phyloP scores from a whole-genome alignment of 2,888 invertebrate species.

The Melipona bicolor region DNA sequence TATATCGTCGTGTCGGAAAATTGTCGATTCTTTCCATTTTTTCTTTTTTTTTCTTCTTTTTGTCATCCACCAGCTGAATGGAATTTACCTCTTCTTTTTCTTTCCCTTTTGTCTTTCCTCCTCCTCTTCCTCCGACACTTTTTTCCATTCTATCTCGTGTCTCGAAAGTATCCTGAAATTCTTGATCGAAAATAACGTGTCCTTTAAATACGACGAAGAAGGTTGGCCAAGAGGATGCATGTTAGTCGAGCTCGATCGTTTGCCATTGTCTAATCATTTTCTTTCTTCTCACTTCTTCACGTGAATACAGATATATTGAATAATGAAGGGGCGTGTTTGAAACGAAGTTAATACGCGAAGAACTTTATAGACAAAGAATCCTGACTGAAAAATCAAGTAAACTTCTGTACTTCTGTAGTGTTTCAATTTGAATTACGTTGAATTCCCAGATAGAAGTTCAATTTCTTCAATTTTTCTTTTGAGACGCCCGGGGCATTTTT shows the following conservation, averaged over 20 bases:
- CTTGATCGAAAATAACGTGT: slow-evolving; percentile 17
- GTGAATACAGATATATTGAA: rapidly evolving
- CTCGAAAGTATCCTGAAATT: not conserved
- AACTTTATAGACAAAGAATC: not conserved
- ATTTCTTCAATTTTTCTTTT: no score
- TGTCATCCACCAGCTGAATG: not conserved
- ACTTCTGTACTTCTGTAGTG: not conserved
- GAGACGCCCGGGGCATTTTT: no score
- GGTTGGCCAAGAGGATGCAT: not conserved
- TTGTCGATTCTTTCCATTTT: slow-evolving; percentile 22
- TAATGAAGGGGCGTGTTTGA: no score
- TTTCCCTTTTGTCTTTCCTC: not conserved
- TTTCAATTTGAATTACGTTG: no score
- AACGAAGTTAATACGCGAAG: not conserved
- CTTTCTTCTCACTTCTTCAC: no score
- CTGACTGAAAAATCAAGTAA: not conserved
- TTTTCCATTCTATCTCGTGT: not conserved
- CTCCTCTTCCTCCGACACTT: not conserved
- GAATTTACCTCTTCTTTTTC: not conserved
- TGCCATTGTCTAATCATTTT: not conserved
- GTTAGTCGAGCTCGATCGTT: not conserved
- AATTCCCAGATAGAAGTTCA: no score
- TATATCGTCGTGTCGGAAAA: slow-evolving; percentile 46
- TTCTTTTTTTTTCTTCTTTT: not conserved
- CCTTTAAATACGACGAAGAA: not conserved